Conservation (phyloP, 2,888 invertebrate genomes). For the Eupeodes latifasciatus region DNA sequence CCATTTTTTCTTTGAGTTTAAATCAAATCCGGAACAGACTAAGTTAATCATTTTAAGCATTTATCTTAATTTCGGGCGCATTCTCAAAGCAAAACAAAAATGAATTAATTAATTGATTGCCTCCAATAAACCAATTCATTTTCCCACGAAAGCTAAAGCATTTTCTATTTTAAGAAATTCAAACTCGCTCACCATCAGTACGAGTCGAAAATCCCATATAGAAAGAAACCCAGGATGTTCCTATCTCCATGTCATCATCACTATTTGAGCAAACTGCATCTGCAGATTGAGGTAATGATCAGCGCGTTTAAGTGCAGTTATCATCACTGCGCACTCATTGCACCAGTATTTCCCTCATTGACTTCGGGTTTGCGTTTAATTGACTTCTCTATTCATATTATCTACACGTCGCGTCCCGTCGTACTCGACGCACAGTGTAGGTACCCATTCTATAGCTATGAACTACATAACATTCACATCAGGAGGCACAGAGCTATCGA, state of each 20-base stretch:
- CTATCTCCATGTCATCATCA: slow-evolving; percentile 68
- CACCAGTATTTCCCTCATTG: slow-evolving; percentile 72
- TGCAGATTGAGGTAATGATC: slow-evolving; percentile 74
- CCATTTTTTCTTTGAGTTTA: not conserved
- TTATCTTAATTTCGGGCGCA: slow-evolving; percentile 62
- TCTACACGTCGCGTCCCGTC: not conserved
- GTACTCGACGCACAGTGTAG: no score
- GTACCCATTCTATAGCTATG: no score
- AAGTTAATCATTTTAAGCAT: slow-evolving; percentile 63
- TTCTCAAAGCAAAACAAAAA: slow-evolving; percentile 4
- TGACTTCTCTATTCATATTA: slow-evolving; percentile 67
- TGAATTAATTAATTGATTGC: slow-evolving; percentile 64
- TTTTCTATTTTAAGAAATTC: slow-evolving; percentile 53
- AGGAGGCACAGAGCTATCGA: slow-evolving; percentile 36
- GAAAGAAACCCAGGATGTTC: slow-evolving; percentile 59
- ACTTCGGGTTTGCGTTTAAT: slow-evolving; percentile 64
- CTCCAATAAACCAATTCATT: slow-evolving; percentile 39
- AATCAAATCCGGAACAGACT: slow-evolving; percentile 58
- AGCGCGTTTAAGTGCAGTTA: slow-evolving; percentile 74
- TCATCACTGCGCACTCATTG: slow-evolving; percentile 75
- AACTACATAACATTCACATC: no score
- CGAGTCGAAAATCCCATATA: not conserved
- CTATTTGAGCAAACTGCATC: slow-evolving; percentile 63
- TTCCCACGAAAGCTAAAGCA: slow-evolving; percentile 33
- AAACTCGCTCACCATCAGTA: slow-evolving; percentile 4